These are phyloP conservation scores for Pyrocoelia pectoralis DNA, from an alignment of 2,888 invertebrate species.

Conservation along the genomic window DNA sequence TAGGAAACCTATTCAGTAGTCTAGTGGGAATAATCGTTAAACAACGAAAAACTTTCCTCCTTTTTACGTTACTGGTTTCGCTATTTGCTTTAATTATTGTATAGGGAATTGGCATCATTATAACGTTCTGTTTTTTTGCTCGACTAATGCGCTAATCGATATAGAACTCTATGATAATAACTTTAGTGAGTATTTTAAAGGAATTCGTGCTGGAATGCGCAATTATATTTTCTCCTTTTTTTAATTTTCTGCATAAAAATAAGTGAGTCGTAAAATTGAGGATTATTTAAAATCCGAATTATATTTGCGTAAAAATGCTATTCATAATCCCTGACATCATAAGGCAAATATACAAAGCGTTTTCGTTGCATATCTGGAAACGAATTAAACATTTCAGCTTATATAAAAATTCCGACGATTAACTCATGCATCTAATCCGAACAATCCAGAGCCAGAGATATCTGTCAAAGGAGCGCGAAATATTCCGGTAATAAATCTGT, in stretches of 20 bases:
- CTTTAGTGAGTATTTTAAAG: no score
- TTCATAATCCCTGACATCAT: slow-evolving; percentile 13
- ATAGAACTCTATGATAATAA: no score
- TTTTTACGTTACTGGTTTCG: background rate
- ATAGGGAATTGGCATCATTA: background rate
- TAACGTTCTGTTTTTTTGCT: background rate
- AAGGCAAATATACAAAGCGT: slow-evolving; percentile 16
- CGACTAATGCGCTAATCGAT: no score
- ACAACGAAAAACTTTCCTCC: slow-evolving; percentile 1
- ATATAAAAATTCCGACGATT: slow-evolving; percentile 36
- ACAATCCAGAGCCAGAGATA: slow-evolving; percentile 29
- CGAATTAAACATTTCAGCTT: slow-evolving; percentile 29
- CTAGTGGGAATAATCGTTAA: background rate
- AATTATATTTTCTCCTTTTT: background rate
- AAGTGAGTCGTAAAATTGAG: background rate
- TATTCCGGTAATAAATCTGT: slow-evolving; percentile 35
- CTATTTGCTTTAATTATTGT: background rate
- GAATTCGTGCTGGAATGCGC: background rate
- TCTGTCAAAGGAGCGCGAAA: slow-evolving; percentile 35
- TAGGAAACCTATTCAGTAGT: background rate
- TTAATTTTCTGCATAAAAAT: background rate
- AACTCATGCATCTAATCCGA: slow-evolving; percentile 33
- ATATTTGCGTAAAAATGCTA: background rate
- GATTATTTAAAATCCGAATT: background rate
- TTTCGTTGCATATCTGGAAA: slow-evolving; percentile 18